Conservation (phyloP, 1,140 invertebrate genomes). For the Scaptomyza hsui region DNA sequence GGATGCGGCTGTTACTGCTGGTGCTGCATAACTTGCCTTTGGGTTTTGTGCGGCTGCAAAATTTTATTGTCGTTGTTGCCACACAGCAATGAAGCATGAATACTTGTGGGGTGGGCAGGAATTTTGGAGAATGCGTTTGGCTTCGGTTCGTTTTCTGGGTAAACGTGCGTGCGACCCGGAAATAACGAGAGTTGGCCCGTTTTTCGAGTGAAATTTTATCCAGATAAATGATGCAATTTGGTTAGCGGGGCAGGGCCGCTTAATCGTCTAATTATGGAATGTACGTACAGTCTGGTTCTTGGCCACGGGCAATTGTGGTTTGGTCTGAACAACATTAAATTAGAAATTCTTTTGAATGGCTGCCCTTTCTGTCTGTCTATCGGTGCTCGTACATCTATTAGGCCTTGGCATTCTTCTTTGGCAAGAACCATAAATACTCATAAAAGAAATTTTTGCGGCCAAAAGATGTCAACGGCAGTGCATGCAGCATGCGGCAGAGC, state of each 20-base stretch:
- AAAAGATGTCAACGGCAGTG: slow-evolving; percentile 65
- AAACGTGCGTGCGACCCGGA: slow-evolving; percentile 67
- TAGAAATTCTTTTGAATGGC: slow-evolving; percentile 33
- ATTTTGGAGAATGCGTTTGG: slow-evolving; percentile 30
- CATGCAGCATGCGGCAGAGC: background rate
- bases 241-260: slow-evolving; percentile 29
- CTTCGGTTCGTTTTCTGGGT: slow-evolving; percentile 33
- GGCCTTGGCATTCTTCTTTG: slow-evolving; percentile 44
- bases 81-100: slow-evolving; percentile 55
- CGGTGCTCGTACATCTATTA: slow-evolving; percentile 47
- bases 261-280: slow-evolving; percentile 62
- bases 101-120: slow-evolving; percentile 26
- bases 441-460: slow-evolving; percentile 62
- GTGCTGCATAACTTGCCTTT: slow-evolving; percentile 44
- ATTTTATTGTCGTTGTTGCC: slow-evolving; percentile 50
- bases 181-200: slow-evolving; percentile 29
- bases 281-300: slow-evolving; percentile 22
- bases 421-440: slow-evolving; percentile 46
- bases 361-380: slow-evolving; percentile 43
- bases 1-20: slow-evolving; percentile 11
- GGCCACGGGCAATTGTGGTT: slow-evolving; percentile 8
- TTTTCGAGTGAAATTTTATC: slow-evolving; percentile 61
- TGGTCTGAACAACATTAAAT: slow-evolving; percentile 9
- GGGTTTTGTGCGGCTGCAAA: slow-evolving; percentile 49
- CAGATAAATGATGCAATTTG: slow-evolving; percentile 77